Conservation (phyloP, 1,140 invertebrate genomes). For the Monochamus saltuarius region DNA sequence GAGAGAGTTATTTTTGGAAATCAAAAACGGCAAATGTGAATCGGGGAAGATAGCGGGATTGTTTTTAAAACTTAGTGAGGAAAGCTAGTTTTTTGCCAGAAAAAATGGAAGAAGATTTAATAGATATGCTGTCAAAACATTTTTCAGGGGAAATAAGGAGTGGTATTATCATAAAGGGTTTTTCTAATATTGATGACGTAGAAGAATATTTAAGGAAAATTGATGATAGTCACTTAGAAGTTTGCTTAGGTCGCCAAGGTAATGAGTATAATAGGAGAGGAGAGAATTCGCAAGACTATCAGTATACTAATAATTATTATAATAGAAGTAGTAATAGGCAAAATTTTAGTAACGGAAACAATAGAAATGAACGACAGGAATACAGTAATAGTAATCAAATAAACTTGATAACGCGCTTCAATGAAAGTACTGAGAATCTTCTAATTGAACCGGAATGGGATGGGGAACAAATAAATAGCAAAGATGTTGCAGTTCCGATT, state of each 20-base stretch:
- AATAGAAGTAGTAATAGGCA: background rate
- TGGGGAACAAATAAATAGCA: too few species aligned
- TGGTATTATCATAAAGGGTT: conserved; percentile 1
- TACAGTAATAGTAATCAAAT: background rate
- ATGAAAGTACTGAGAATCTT: background rate
- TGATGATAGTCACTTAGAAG: conserved; percentile 26
- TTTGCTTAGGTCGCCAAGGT: background rate
- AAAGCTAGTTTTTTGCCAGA: conserved; percentile 7
- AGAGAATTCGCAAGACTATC: background rate
- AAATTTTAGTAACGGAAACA: background rate
- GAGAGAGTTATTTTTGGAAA: conserved; percentile 11
- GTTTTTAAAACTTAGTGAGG: conserved; percentile 8
- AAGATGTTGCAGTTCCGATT: too few species aligned
- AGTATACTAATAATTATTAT: background rate
- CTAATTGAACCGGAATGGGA: background rate
- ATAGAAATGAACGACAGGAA: background rate
- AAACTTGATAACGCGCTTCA: too few species aligned
- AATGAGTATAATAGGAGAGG: background rate
- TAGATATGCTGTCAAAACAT: conserved; percentile 7
- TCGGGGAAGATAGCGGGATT: background rate
- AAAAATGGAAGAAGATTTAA: conserved; percentile 1
- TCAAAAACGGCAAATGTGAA: conserved; percentile 9
- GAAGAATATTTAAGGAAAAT: conserved; percentile 5
- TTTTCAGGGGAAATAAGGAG: background rate
- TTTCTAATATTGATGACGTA: background rate